Conservation (phyloP, 53 echinoderm and acorn worm genomes). For the Patiria pectinifera region DNA sequence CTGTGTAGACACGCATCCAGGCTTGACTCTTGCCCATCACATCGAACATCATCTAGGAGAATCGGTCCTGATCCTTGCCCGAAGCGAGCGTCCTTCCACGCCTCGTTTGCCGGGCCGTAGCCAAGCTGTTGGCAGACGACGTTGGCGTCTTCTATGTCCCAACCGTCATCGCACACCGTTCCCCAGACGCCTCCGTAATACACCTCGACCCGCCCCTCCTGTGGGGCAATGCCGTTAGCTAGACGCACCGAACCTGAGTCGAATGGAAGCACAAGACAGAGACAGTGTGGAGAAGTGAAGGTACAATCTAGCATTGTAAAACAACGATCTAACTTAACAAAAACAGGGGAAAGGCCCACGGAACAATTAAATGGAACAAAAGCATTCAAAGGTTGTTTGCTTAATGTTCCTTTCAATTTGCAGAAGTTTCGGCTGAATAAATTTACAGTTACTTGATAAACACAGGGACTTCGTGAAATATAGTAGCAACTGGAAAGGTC, state of each 20-base stretch:
- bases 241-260: conserved; percentile 37
- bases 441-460: no score
- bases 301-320: no score
- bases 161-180: conserved; percentile 63
- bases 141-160: conserved; percentile 60
- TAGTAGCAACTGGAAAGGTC: no score
- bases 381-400: no score
- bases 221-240: conserved; percentile 3
- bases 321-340: no score
- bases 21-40: conserved; percentile 47
- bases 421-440: no score
- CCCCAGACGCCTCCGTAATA: conserved; percentile 60
- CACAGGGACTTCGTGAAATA: no score
- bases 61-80: conserved; percentile 59
- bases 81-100: conserved; percentile 22
- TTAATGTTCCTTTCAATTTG: no score
- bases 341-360: no score
- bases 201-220: conserved; percentile 67
- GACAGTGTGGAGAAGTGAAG: no score
- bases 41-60: conserved; percentile 38
- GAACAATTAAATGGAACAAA: no score
- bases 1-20: conserved; percentile 32
- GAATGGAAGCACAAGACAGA: no score
- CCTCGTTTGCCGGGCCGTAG: conserved; percentile 18
- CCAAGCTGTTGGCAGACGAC: conserved; percentile 67